Conservation (phyloP, 1,140 invertebrate species). For the Parapsyche elsis region DNA sequence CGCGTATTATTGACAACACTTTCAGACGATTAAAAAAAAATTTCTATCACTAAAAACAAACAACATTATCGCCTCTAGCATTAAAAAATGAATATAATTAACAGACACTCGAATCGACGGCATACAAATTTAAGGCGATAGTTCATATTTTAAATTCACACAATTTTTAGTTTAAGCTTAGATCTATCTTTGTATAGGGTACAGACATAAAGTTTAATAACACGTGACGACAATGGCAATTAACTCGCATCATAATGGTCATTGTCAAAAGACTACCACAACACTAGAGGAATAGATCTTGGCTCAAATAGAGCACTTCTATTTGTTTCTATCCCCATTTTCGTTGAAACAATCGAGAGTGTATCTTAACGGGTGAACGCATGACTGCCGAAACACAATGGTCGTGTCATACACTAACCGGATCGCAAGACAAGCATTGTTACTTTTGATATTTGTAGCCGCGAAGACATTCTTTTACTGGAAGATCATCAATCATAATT, state of each 20-base stretch:
- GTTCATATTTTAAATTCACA: no score
- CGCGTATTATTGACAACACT: no score
- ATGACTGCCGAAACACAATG: conserved; percentile 18
- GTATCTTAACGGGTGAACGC: neutral
- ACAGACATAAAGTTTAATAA: neutral
- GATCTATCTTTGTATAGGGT: no score
- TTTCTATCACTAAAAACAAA: neutral
- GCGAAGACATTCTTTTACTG: neutral
- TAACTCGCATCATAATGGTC: neutral
- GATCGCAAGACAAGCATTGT: conserved; percentile 4
- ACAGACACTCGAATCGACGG: no score
- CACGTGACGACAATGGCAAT: neutral
- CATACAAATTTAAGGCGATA: no score
- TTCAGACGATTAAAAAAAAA: neutral
- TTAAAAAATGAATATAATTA: no score
- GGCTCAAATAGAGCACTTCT: neutral
- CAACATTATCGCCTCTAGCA: neutral
- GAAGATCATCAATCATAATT: neutral
- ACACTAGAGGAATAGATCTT: neutral
- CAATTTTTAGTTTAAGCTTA: no score
- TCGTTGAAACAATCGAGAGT: conserved; percentile 19
- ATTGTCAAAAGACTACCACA: conserved; percentile 20
- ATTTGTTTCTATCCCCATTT: neutral
- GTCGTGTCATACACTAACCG: neutral
- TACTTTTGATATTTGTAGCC: neutral